These are phyloP conservation scores for Samia ricini DNA, from an alignment of 1,140 invertebrate genomes.

Conservation along the genomic window DNA sequence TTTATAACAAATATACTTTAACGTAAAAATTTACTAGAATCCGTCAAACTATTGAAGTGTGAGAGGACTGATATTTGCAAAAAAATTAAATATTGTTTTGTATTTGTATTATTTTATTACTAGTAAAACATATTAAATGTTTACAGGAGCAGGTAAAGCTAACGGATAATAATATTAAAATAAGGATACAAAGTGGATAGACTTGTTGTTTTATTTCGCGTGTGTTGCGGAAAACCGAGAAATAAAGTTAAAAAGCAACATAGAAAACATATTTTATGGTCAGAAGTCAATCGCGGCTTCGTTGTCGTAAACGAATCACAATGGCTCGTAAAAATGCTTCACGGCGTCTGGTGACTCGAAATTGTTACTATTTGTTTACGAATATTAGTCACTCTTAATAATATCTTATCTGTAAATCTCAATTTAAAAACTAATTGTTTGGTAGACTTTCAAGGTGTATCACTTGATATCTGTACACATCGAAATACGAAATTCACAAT, in stretches of 20 bases:
- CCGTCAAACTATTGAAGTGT: too few species aligned
- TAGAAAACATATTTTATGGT: conserved; percentile 56
- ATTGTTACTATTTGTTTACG: conserved; percentile 32
- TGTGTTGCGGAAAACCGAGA: conserved; percentile 17
- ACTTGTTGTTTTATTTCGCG: background rate
- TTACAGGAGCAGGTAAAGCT: too few species aligned
- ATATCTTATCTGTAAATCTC: background rate
- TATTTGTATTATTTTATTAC: too few species aligned
- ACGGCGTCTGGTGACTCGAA: conserved; percentile 28
- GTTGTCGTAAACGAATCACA: conserved; percentile 45
- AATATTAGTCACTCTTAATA: conserved; percentile 11
- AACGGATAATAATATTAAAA: background rate
- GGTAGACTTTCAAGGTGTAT: too few species aligned
- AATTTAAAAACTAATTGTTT: background rate
- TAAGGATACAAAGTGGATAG: background rate
- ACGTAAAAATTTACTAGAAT: too few species aligned
- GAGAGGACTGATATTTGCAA: too few species aligned
- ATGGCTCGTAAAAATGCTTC: conserved; percentile 56
- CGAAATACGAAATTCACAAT: too few species aligned
- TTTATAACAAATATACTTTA: too few species aligned
- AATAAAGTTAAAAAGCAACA: conserved; percentile 31
- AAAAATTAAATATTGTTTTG: too few species aligned
- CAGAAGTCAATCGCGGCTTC: conserved; percentile 51
- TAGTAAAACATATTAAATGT: too few species aligned
- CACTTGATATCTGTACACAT: too few species aligned